Evolutionary conservation across 2,113 vertebrate genomes (phyloP).

Genomic region (Danionella cerebrum): DNA sequence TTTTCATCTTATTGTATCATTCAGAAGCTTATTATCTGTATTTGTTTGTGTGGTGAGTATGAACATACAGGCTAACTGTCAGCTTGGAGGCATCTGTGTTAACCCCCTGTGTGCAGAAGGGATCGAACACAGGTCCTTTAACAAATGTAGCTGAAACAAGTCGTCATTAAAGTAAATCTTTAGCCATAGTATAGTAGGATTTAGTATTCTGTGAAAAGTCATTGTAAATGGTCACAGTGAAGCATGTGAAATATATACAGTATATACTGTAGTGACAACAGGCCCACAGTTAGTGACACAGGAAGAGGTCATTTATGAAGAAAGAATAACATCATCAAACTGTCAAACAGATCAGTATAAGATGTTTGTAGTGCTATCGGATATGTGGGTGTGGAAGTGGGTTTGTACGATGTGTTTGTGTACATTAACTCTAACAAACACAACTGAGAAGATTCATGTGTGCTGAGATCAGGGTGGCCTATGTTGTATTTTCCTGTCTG

Average conservation of each 20-base stretch:
- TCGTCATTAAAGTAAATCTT: too few species aligned
- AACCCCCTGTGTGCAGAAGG: too few species aligned
- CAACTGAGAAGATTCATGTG: conserved; percentile 42
- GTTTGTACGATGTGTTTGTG: not conserved
- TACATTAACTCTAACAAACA: conserved; percentile 74
- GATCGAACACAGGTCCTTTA: too few species aligned
- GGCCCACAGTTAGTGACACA: not conserved
- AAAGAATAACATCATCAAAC: not conserved
- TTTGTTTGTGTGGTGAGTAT: too few species aligned
- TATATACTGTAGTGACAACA: not conserved
- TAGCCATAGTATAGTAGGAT: too few species aligned
- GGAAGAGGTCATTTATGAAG: conserved; percentile 8
- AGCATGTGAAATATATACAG: not conserved
- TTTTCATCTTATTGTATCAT: too few species aligned
- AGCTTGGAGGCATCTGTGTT: too few species aligned
- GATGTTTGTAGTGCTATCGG: conserved; percentile 7
- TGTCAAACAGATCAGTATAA: not conserved
- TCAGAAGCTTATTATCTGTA: too few species aligned
- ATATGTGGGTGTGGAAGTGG: conserved; percentile 18
- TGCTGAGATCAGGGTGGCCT: conserved; percentile 52
- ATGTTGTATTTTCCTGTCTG: conserved; percentile 65
- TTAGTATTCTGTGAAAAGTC: conserved; percentile 38
- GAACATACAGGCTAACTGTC: too few species aligned
- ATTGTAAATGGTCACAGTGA: conserved; percentile 26
- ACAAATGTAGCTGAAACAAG: too few species aligned